Conservation (phyloP, 2,888 invertebrate species). For the Lasioglossum malachurum region DNA sequence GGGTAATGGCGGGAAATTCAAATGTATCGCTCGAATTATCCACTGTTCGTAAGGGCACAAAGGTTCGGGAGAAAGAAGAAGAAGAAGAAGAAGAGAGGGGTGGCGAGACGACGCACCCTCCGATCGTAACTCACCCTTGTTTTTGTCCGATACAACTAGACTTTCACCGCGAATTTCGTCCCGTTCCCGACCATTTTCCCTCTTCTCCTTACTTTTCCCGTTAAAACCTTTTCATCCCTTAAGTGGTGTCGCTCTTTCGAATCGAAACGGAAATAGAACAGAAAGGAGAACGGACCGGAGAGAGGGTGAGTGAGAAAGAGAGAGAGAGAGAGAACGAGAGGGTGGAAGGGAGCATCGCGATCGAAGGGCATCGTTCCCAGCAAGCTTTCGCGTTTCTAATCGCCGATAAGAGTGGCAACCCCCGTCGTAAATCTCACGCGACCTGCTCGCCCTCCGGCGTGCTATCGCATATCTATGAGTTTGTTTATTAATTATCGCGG, state of each 20-base stretch:
- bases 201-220: conserved; percentile 46
- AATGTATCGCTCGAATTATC: conserved; percentile 83
- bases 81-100: conserved; percentile 28
- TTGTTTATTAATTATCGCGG: conserved; percentile 78
- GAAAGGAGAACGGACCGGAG: not conserved
- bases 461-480: conserved; percentile 77
- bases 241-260: conserved; percentile 57
- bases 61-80: conserved; percentile 44
- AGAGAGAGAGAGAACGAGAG: not conserved
- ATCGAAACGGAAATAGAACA: conserved; percentile 47
- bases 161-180: conserved; percentile 74
- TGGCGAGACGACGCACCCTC: conserved; percentile 65
- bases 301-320: not conserved
- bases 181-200: conserved; percentile 54
- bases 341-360: conserved; percentile 7
- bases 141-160: conserved; percentile 78
- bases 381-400: conserved; percentile 72
- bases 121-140: conserved; percentile 83
- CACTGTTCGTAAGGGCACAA: conserved; percentile 59
- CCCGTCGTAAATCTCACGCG: conserved; percentile 75
- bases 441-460: conserved; percentile 49
- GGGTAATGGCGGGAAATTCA: conserved; percentile 82
- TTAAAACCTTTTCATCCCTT: conserved; percentile 57
- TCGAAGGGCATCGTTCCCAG: conserved; percentile 42
- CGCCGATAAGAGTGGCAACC: conserved; percentile 66